phyloP scores from a whole-genome alignment of 2,797 vertebrate species.

The Aphelocoma californica region DNA sequence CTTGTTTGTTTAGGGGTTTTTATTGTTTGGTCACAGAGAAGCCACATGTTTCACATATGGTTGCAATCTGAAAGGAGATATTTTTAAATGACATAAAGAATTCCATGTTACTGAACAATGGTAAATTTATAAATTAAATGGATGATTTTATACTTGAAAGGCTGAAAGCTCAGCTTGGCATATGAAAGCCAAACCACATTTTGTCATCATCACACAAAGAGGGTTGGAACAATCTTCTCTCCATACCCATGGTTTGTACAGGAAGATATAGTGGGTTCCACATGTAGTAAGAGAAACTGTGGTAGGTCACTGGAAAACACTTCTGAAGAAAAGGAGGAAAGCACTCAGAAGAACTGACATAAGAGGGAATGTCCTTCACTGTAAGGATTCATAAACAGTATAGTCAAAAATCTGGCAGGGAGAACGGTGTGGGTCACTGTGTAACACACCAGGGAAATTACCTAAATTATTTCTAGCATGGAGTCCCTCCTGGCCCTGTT shows the following conservation, averaged over 20 bases:
- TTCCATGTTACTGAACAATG: neutral
- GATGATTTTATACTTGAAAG: neutral
- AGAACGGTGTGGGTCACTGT: neutral
- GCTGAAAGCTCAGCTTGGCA: neutral
- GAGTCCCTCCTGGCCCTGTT: neutral
- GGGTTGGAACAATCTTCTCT: neutral
- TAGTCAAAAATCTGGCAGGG: neutral
- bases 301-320: neutral
- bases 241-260: neutral
- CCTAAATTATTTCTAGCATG: neutral
- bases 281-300: neutral
- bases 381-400: neutral
- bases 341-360: neutral
- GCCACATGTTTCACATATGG: neutral
- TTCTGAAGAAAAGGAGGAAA: neutral
- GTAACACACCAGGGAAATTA: neutral
- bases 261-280: neutral
- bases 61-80: neutral
- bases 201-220: neutral
- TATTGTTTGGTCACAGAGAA: neutral
- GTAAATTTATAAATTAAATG: neutral
- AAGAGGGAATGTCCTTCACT: neutral
- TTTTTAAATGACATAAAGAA: neutral
- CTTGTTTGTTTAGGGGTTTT: neutral
- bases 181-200: neutral